These are phyloP conservation scores for Holocentrus rufus DNA, from an alignment of 2,797 vertebrate genomes.

Conservation along the genomic window DNA sequence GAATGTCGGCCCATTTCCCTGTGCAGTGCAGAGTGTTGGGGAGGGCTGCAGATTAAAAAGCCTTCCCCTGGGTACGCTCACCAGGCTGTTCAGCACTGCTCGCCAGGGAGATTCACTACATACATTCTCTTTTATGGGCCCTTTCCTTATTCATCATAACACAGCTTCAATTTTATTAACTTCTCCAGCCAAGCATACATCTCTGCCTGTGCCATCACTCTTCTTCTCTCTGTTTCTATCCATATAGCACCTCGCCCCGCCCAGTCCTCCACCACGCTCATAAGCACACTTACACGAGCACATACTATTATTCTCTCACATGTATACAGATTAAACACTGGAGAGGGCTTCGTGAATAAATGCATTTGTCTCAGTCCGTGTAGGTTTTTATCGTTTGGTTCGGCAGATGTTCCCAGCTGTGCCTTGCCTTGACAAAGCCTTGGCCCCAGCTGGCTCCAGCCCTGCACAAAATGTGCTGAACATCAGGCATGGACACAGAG, in stretches of 20 bases:
- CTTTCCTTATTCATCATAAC: slow-evolving; percentile 84
- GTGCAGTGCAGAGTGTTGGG: slow-evolving; percentile 62
- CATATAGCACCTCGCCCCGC: slow-evolving; percentile 27
- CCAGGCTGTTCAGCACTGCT: slow-evolving; percentile 73
- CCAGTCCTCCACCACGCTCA: slow-evolving; percentile 50
- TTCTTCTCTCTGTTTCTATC: slow-evolving; percentile 57
- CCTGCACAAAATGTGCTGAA: slow-evolving; percentile 44
- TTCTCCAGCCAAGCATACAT: slow-evolving; percentile 79
- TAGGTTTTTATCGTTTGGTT: slow-evolving; percentile 61
- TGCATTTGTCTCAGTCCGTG: slow-evolving; percentile 46
- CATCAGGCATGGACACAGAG: slow-evolving; percentile 33
- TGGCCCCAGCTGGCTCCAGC: slow-evolving; percentile 47
- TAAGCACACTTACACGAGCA: slow-evolving; percentile 52
- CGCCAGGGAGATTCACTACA: slow-evolving; percentile 80
- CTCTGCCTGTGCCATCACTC: slow-evolving; percentile 68
- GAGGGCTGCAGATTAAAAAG: slow-evolving; percentile 80
- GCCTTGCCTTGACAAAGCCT: slow-evolving; percentile 27
- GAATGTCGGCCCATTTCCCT: slow-evolving; percentile 67
- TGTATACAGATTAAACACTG: slow-evolving; percentile 61
- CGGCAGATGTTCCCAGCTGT: slow-evolving; percentile 50
- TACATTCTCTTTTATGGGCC: slow-evolving; percentile 80
- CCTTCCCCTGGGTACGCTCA: slow-evolving; percentile 76
- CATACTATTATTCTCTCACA: slow-evolving; percentile 48
- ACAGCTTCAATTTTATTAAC: slow-evolving; percentile 82
- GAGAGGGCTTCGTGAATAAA: slow-evolving; percentile 46